Evolutionary conservation across 2,797 vertebrate species (phyloP), one percentile per base, ranked within the genome.

Genomic region (Sciurus carolinensis): DNA sequence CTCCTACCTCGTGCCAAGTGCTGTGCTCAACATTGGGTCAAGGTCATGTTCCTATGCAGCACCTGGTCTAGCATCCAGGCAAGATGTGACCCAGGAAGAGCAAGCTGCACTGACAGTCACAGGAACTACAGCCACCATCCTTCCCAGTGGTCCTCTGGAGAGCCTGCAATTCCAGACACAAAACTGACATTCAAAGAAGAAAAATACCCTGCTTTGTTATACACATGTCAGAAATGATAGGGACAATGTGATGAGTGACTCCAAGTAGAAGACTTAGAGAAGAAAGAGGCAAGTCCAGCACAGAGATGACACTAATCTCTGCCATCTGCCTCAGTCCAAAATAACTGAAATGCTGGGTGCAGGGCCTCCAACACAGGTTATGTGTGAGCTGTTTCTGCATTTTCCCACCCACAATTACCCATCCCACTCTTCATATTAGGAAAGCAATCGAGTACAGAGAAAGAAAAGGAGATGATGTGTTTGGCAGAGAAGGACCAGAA

Each of bases 101-200:
- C 7, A 30, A 52, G 8, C 12, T n/a, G 0, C 2, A 36, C 33
- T 18, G 9, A 73, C 30, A 94, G 9, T 47, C 3, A 7, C 30
- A 47, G 22, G 11, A 67, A 71, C n/a, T 24, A 87, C 22, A n/a
- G 26, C 66, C 22, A n/a, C 0, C 0, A 0, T 71, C n/a, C 72
- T 44, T 47, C 26, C 39, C 15, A 18, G 0, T 4, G 47, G 24
- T 8, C 28, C 80, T 30, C 50, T 39, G 26, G 2, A 47, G 28
- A 11, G 36, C 24, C 69, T 76, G 1, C 30, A 80, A 4, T 36
- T 54, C 42, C 62, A 33, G 85, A 59, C 36, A 52, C 14, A 85
- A 54, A 67, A 82, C 52, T 28, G 1, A 69, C 0, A 69, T 47
- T 54, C 36, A 24, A 0, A 81, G 12, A 79, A 73, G 13, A 62